Conservation (phyloP, 2,888 invertebrate species). For the Macrophya annulata region DNA sequence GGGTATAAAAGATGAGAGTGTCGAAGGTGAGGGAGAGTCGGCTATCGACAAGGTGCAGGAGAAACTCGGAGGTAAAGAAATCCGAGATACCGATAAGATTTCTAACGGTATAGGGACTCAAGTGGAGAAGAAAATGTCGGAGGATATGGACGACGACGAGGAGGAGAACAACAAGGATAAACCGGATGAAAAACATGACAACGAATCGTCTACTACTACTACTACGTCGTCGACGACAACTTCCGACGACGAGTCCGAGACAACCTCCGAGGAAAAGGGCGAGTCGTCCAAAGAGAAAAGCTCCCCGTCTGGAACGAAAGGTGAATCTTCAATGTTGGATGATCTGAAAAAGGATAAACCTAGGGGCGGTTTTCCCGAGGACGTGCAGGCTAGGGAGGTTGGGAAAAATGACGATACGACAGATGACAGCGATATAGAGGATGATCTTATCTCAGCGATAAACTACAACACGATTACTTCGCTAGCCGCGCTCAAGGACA, state of each 20-base stretch:
- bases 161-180: slow-evolving; percentile 64
- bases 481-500: slow-evolving; percentile 86
- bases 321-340: slow-evolving; percentile 13
- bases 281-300: slow-evolving; percentile 70
- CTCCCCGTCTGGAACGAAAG: background rate
- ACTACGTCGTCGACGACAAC: slow-evolving; percentile 72
- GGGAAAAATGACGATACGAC: slow-evolving; percentile 75
- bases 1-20: slow-evolving; percentile 57
- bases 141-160: slow-evolving; percentile 59
- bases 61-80: slow-evolving; percentile 51
- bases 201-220: slow-evolving; percentile 72
- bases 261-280: slow-evolving; percentile 76
- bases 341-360: slow-evolving; percentile 18
- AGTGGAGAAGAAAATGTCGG: slow-evolving; percentile 43
- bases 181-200: slow-evolving; percentile 69
- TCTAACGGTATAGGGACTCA: slow-evolving; percentile 23
- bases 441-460: slow-evolving; percentile 85
- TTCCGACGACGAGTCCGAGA: slow-evolving; percentile 77
- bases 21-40: slow-evolving; percentile 53
- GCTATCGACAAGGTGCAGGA: slow-evolving; percentile 53
- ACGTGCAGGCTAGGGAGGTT: slow-evolving; percentile 58
- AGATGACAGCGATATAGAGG: slow-evolving; percentile 84
- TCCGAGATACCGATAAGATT: slow-evolving; percentile 20
- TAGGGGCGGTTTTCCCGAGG: slow-evolving; percentile 57
- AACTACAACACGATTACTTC: slow-evolving; percentile 88